Base-by-base conservation (phyloP, 2,113 vertebrate genomes). In the Danionella cerebrum region DNA sequence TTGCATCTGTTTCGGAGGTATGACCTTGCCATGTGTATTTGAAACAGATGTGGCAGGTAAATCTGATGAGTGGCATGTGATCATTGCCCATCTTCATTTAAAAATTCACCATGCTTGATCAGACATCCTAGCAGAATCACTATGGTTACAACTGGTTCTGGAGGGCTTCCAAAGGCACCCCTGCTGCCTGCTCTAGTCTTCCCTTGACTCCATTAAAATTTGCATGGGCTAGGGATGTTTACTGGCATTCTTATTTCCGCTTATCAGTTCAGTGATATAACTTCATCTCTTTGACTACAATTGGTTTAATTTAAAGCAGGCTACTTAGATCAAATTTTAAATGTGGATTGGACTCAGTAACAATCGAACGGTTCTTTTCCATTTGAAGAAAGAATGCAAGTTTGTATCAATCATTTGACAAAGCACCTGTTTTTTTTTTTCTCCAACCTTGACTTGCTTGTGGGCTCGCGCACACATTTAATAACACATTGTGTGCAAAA, bases 401-500 rank as follows among this genome's bases (percentile, higher is more conserved):
- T 72, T 53, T 44, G 42, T 60, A 52, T 67, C 42, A 64, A 44
- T 18, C 48, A 63, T 19, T 62, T 67, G 24, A 53, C 29, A 22
- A 41, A 44, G 64, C 25, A 24, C 29, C 48, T 47, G 21, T 45
- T 62, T 45, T 33, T 33, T 5, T 33, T 33, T 33, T 33, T 33
- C 18, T 55, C 39, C 65, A 53, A 67, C 64, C 18, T 47, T 16
- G 36, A 27, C 5, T 24, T 6, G 25, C 52, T 51, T 42, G 38
- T 67, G 63, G 48, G 14, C 48, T 67, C 35, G 53, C 50, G 64
- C 64, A 70, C 67, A 70, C 66, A 70, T 48, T 75, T 75, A 71
- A 74, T 69, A 77, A 74, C 70, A 76, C 69, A 74, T 77, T 72
- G 70, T 67, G 52, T 74, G 57, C 27, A 72, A 12, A 76, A 64